Evolutionary conservation across 92 coral and sea anemone species (phyloP).

Genomic region (Palythoa grandis): DNA sequence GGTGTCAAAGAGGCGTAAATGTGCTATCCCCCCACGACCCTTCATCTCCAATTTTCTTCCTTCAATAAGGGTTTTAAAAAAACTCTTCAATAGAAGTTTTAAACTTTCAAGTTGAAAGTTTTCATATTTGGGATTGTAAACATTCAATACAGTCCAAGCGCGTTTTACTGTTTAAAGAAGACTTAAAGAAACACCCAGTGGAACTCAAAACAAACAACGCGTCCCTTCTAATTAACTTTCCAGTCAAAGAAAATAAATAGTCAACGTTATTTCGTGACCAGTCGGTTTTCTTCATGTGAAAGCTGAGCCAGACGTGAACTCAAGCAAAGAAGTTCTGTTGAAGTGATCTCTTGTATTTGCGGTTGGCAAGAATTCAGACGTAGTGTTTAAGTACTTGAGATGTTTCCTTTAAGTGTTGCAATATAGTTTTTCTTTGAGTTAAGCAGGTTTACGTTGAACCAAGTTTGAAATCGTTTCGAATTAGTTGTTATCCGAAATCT

Average conservation of each 20-base stretch:
- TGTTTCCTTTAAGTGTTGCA: slow-evolving; percentile 7
- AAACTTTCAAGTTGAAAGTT: neutral
- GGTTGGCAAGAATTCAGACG: slow-evolving; percentile 31
- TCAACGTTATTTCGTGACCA: slow-evolving; percentile 23
- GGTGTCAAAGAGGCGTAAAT: slow-evolving; percentile 43
- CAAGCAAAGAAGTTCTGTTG: slow-evolving; percentile 7
- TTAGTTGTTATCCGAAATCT: neutral
- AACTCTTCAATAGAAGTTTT: slow-evolving; percentile 20
- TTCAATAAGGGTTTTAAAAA: neutral
- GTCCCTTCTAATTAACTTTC: slow-evolving; percentile 30
- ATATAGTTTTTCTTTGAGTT: neutral
- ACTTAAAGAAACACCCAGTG: neutral
- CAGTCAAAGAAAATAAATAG: slow-evolving; percentile 15
- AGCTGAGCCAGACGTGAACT: slow-evolving; percentile 5
- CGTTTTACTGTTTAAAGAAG: slow-evolving; percentile 3
- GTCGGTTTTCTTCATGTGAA: slow-evolving; percentile 34
- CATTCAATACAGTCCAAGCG: neutral
- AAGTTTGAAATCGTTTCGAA: slow-evolving; percentile 1
- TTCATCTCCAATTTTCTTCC: neutral
- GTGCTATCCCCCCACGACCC: slow-evolving; percentile 1
- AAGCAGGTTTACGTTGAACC: neutral
- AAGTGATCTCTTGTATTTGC: slow-evolving; percentile 37
- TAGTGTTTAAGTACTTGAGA: slow-evolving; percentile 1
- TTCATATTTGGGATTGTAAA: neutral
- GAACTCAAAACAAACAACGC: slow-evolving; percentile 9